Percentiles rank a stretch among this genome's conserved stretches.
Evolutionary conservation across 1,140 invertebrate genomes (phyloP).

Genomic region (Drosophila gunungcola): DNA sequence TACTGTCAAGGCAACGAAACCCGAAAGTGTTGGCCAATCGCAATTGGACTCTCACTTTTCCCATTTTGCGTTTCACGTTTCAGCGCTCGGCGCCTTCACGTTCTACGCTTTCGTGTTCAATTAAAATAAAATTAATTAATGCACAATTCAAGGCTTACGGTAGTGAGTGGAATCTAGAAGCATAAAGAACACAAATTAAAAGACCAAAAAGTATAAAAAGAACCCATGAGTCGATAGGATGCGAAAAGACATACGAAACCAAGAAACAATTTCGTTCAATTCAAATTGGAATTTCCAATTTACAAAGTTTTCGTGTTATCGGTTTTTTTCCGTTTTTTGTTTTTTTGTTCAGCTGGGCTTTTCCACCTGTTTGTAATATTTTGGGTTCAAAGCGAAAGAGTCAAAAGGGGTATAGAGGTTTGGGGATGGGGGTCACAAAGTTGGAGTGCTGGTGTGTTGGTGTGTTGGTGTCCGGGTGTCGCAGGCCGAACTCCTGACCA

Average conservation of each 20-base stretch:
- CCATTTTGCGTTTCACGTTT: slow-evolving; percentile 30
- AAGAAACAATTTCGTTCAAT: slow-evolving; percentile 38
- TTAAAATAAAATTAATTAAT: slow-evolving; percentile 83
- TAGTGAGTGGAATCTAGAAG: slow-evolving; percentile 80
- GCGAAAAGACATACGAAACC: slow-evolving; percentile 40
- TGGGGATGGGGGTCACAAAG: background rate
- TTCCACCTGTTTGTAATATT: slow-evolving; percentile 47
- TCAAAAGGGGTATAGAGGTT: slow-evolving; percentile 16
- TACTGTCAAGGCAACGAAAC: slow-evolving; percentile 43
- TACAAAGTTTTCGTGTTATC: slow-evolving; percentile 28
- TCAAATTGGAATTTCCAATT: slow-evolving; percentile 68
- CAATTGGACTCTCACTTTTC: slow-evolving; percentile 20
- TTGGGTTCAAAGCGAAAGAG: slow-evolving; percentile 19
- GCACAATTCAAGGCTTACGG: slow-evolving; percentile 78
- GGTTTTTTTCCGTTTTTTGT: slow-evolving; percentile 9
- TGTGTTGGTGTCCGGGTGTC: slow-evolving; percentile 28
- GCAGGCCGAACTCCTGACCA: slow-evolving; percentile 11
- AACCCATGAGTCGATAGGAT: slow-evolving; percentile 51
- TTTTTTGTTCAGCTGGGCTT: slow-evolving; percentile 19
- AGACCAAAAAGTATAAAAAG: slow-evolving; percentile 77
- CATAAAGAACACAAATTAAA: slow-evolving; percentile 80
- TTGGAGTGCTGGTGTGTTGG: slow-evolving; percentile 4
- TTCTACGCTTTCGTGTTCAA: slow-evolving; percentile 72
- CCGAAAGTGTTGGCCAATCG: slow-evolving; percentile 6
- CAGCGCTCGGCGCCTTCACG: slow-evolving; percentile 12